phyloP scores from a whole-genome alignment of 2,797 vertebrate genomes.

The Pangasius larnaudii region DNA sequence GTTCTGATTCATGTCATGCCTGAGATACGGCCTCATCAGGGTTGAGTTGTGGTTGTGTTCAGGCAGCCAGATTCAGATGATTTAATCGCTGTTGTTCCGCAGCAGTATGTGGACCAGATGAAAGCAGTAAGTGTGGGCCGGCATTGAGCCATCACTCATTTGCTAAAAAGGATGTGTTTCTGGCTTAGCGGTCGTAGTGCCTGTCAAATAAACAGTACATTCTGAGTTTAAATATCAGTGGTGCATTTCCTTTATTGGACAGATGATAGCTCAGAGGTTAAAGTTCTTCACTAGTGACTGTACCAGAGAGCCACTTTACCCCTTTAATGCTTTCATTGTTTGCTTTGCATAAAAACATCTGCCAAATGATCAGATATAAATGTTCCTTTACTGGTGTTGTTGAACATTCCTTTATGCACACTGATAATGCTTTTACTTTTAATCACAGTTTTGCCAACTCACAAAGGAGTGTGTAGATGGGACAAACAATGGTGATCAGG shows the following conservation, averaged over 20 bases:
- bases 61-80: constrained; percentile 24
- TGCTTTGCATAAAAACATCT: background rate
- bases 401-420: background rate
- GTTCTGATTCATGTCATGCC: constrained; percentile 11
- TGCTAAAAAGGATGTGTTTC: constrained; percentile 9
- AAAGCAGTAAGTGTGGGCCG: constrained; percentile 14
- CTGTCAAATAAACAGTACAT: constrained; percentile 27
- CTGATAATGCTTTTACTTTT: constrained; percentile 1
- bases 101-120: constrained; percentile 24
- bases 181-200: background rate
- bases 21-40: constrained; percentile 9
- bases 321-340: background rate
- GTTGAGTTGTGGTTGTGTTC: constrained; percentile 14
- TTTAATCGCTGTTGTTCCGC: constrained; percentile 15
- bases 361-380: background rate
- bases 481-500: background rate
- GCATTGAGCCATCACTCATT: constrained; percentile 8
- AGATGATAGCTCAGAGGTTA: constrained; percentile 2
- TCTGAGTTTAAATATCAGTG: constrained; percentile 19
- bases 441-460: background rate
- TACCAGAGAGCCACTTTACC: background rate
- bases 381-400: background rate
- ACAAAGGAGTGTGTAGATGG: background rate
- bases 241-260: background rate
- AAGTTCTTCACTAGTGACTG: background rate